Evolutionary conservation across 2,113 vertebrate genomes (phyloP).

Genomic region (Erythrocercus mccallii): DNA sequence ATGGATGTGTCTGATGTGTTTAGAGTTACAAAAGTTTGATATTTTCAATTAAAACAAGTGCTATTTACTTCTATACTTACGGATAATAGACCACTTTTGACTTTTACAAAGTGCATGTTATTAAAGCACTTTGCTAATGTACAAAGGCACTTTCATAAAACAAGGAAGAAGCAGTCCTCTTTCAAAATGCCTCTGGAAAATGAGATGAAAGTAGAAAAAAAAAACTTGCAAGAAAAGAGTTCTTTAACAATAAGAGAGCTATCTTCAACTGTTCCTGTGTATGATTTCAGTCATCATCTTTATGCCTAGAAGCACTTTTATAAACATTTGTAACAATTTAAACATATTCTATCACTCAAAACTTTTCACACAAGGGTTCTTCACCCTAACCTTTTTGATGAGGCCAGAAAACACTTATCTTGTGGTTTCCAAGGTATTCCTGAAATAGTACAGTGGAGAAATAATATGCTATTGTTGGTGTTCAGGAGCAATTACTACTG

Average conservation of each 20-base stretch:
- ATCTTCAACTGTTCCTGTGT: slow-evolving; percentile 33
- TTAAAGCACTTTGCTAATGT: slow-evolving; percentile 64
- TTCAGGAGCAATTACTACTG: background rate
- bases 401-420: slow-evolving; percentile 46
- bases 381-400: slow-evolving; percentile 61
- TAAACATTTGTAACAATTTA: slow-evolving; percentile 59
- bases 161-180: slow-evolving; percentile 48
- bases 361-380: slow-evolving; percentile 48
- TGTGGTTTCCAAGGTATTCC: slow-evolving; percentile 46
- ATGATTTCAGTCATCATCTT: slow-evolving; percentile 56
- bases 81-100: slow-evolving; percentile 57
- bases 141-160: slow-evolving; percentile 53
- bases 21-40: slow-evolving; percentile 63
- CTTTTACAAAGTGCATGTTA: slow-evolving; percentile 12
- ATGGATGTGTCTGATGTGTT: slow-evolving; percentile 60
- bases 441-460: slow-evolving; percentile 48
- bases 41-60: slow-evolving; percentile 66
- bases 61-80: slow-evolving; percentile 58
- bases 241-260: slow-evolving; percentile 58
- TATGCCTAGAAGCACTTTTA: slow-evolving; percentile 60
- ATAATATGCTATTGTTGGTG: slow-evolving; percentile 12
- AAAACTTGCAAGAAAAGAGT: slow-evolving; percentile 36
- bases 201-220: slow-evolving; percentile 55
- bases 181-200: slow-evolving; percentile 65
- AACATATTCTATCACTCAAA: slow-evolving; percentile 58